A percentile compares a stretch with the other conserved stretches of the same genome.
These are phyloP conservation scores for Noctua janthina DNA, from an alignment of 2,888 invertebrate species.

Conservation along the genomic window DNA sequence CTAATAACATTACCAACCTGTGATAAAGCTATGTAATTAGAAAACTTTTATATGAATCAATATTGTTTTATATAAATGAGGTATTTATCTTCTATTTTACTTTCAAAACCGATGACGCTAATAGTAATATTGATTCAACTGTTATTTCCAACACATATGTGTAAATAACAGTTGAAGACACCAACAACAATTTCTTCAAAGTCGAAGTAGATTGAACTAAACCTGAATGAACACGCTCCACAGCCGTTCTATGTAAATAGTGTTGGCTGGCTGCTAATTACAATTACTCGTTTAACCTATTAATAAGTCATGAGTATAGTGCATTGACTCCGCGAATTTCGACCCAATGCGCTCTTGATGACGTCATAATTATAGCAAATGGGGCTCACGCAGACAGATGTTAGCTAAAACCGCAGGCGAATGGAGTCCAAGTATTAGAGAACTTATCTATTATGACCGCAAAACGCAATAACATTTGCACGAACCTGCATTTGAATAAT, in stretches of 20 bases:
- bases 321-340: slow-evolving; percentile 38
- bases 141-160: not conserved
- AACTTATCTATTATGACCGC: slow-evolving; percentile 62
- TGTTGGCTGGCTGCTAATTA: slow-evolving; percentile 24
- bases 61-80: not conserved
- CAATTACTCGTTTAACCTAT: slow-evolving; percentile 21
- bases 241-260: slow-evolving; percentile 14
- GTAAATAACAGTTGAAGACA: not conserved
- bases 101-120: not conserved
- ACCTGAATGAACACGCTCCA: slow-evolving; percentile 16
- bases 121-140: not conserved
- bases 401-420: slow-evolving; percentile 53
- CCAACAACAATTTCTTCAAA: slow-evolving; percentile 2
- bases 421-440: slow-evolving; percentile 38
- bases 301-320: slow-evolving; percentile 44
- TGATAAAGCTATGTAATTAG: not conserved
- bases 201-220: slow-evolving; percentile 6
- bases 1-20: not conserved
- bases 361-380: slow-evolving; percentile 49
- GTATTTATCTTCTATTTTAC: not conserved
- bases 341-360: slow-evolving; percentile 14
- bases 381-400: slow-evolving; percentile 35
- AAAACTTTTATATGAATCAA: no score
- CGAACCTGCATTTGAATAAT: slow-evolving; percentile 16
- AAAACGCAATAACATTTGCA: slow-evolving; percentile 61